These are phyloP conservation scores for Ectemnius lituratus DNA, from an alignment of 2,888 invertebrate genomes.

Conservation along the genomic window DNA sequence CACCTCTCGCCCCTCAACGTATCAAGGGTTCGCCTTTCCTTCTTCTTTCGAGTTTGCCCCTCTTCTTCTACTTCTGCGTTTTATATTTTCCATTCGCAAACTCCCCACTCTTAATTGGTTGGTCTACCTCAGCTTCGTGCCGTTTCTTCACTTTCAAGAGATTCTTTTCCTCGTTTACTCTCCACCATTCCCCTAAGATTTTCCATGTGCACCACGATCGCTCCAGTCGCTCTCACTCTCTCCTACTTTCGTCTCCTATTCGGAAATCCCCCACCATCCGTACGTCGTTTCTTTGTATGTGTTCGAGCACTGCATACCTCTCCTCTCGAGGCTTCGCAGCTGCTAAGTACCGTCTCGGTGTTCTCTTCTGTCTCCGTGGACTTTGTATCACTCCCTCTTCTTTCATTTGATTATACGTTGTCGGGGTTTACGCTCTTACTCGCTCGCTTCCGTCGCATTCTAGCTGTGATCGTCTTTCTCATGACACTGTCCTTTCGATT, in stretches of 20 bases:
- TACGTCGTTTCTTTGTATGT: too few relatives aligned
- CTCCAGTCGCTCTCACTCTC: constrained; percentile 17
- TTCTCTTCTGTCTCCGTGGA: background rate
- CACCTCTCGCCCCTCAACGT: constrained; percentile 18
- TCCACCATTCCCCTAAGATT: too few relatives aligned
- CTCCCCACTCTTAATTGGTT: background rate
- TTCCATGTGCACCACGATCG: too few relatives aligned
- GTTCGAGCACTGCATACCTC: background rate
- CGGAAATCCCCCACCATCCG: background rate
- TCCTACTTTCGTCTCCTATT: constrained; percentile 13
- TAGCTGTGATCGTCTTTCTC: background rate
- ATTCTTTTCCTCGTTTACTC: background rate
- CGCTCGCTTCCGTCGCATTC: background rate
- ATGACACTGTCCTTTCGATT: too few relatives aligned
- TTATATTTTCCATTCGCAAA: constrained; percentile 25
- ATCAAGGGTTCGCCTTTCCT: background rate
- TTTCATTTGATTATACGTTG: background rate
- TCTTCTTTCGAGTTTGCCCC: constrained; percentile 9
- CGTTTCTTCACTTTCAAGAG: background rate
- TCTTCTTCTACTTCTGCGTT: constrained; percentile 21
- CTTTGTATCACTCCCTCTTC: background rate
- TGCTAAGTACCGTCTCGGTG: constrained; percentile 20
- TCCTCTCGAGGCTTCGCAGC: constrained; percentile 35
- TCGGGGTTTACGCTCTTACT: constrained; percentile 2
- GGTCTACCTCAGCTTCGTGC: too few relatives aligned